Evolutionary conservation across 2,113 vertebrate genomes (phyloP).

Genomic region (Plectropomus leopardus): DNA sequence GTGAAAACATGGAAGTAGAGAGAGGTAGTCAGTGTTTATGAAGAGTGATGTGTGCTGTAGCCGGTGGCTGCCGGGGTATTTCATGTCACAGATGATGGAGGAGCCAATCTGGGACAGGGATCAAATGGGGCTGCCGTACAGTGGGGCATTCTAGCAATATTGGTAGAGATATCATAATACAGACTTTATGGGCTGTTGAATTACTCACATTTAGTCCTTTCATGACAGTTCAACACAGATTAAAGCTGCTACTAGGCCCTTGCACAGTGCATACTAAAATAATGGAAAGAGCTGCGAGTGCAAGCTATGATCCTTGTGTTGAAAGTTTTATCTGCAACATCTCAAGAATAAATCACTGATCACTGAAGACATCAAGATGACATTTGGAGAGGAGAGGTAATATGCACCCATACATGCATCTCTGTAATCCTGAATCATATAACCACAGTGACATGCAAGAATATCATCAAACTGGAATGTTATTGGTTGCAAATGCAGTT

Average conservation of each 20-base stretch:
- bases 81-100: constrained; percentile 70
- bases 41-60: constrained; percentile 61
- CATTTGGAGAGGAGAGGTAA: background rate
- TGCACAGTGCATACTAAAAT: constrained; percentile 13
- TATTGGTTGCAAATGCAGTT: background rate
- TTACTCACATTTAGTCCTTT: constrained; percentile 66
- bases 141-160: constrained; percentile 41
- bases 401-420: background rate
- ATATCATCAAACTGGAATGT: constrained; percentile 19
- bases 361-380: background rate
- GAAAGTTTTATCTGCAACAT: background rate
- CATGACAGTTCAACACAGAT: constrained; percentile 64
- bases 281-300: background rate
- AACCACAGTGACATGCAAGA: background rate
- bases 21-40: constrained; percentile 74
- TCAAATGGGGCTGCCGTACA: constrained; percentile 33
- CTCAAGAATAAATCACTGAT: background rate
- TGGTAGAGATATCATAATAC: constrained; percentile 46
- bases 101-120: constrained; percentile 58
- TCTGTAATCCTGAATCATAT: background rate
- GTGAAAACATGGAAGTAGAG: constrained; percentile 62
- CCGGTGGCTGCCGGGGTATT: constrained; percentile 63
- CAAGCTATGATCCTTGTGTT: background rate
- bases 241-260: constrained; percentile 19
- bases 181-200: constrained; percentile 64